Evolutionary conservation across 2,888 invertebrate species (phyloP), one percentile per base, ranked within the genome.

Genomic region (Dicroscelio sp.): DNA sequence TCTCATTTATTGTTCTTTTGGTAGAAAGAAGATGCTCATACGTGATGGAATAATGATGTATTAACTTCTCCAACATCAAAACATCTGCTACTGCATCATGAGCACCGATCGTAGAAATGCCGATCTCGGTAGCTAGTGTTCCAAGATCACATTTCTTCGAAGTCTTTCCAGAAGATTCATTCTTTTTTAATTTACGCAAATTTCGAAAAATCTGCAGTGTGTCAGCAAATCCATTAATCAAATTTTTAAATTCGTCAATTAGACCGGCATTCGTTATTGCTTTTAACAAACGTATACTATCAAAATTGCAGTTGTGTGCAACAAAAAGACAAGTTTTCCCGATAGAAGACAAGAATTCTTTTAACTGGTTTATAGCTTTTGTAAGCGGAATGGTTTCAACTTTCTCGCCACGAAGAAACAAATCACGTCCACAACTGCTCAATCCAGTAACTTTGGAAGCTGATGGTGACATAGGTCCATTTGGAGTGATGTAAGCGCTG

Each of bases 271-370:
- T 43, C 38, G 30, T 31, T 30, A 83, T 43, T 27, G 58, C 71
- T 69, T 8, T 69, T n/a, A 86, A 30, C 43, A 86, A 75, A 65
- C 75, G 85, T 8, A 75, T 67, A 25, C 75, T 75, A 58, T 82
- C 80, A 30, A 89, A 86, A 33, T 31, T 30, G 43, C 80, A 85
- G 55, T 88, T 88, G 48, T 86, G 86, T 20, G 86, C 89, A 20
- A 80, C 30, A 38, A 89, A 63, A 75, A 89, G 65, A 55, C 89
- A 89, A 17, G 76, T 33, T 43, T 89, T 89, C 35, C 69, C 69
- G 17, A 67, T 63, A 12, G 52, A 38, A n/a, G 25, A 60, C 25
- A 86, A 67, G 43, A 78, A 80, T 25, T 58, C 25, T 12, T 30
- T 35, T 1, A 67, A 30, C 52, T 80, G 35, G 60, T 79, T 17